A percentile compares a stretch with the other conserved stretches of the same genome.
Conservation (phyloP, 2,797 vertebrate genomes). For the Lepidocolaptes lacrymiger region DNA sequence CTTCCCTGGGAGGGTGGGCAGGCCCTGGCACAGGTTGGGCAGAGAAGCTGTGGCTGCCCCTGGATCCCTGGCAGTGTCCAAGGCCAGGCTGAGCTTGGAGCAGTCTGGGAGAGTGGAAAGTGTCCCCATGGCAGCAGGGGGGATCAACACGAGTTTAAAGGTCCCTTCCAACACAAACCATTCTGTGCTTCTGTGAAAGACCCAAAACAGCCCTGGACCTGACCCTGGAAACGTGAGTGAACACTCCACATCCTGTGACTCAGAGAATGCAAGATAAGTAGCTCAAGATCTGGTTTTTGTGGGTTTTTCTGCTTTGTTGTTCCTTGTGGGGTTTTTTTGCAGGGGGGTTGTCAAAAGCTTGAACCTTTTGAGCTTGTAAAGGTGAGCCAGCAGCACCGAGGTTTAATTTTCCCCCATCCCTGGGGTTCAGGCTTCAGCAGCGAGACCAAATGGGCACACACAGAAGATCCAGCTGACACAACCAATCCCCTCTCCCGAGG, state of each 20-base stretch:
- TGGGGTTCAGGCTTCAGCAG: background rate
- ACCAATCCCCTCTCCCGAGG: background rate
- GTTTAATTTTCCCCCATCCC: background rate
- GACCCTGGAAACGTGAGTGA: background rate
- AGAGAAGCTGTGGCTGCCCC: background rate
- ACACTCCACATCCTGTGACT: background rate
- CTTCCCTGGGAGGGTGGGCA: background rate
- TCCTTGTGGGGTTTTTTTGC: background rate
- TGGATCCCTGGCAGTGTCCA: background rate
- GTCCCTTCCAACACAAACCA: background rate
- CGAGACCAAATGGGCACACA: background rate
- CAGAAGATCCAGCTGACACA: background rate
- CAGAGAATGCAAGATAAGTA: background rate
- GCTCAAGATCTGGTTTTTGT: background rate
- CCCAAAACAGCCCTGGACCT: background rate
- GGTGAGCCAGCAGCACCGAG: background rate
- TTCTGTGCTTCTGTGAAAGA: background rate
- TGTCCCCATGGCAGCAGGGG: background rate
- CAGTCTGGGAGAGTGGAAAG: rapidly evolving
- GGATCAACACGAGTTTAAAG: background rate
- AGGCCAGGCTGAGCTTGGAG: background rate
- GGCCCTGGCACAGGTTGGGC: background rate
- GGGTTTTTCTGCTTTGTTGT: background rate
- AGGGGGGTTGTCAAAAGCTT: background rate
- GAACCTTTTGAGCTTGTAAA: background rate